Evolutionary conservation across 2,797 vertebrate species (phyloP).

Genomic region (Remorina albescens): DNA sequence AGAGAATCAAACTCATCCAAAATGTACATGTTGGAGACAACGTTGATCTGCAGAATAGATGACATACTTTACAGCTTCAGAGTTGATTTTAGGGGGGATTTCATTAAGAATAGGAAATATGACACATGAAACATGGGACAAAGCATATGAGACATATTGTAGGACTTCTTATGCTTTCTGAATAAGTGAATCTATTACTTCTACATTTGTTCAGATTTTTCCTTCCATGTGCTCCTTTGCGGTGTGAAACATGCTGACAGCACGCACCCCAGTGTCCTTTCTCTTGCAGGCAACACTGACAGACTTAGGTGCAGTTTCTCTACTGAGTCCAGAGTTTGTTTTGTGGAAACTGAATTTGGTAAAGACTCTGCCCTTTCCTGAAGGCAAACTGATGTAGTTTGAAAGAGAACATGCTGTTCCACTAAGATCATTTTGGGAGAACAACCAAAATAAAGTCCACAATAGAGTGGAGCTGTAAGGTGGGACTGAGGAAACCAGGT

Average conservation of each 20-base stretch:
- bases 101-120: not conserved
- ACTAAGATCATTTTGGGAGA: not conserved
- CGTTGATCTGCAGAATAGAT: slow-evolving; percentile 1
- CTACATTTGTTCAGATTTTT: slow-evolving; percentile 17
- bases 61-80: slow-evolving; percentile 8
- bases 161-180: not conserved
- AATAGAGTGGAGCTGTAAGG: slow-evolving; percentile 17
- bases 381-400: not conserved
- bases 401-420: not conserved
- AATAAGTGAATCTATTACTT: not conserved
- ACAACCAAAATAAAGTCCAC: slow-evolving; percentile 1
- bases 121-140: not conserved
- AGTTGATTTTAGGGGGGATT: slow-evolving; percentile 2
- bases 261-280: not conserved
- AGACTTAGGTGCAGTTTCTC: not conserved
- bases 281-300: not conserved
- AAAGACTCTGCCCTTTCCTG: not conserved
- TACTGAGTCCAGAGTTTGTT: too few species aligned
- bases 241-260: not conserved
- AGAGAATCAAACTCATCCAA: slow-evolving; percentile 2
- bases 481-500: not conserved
- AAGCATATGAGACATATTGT: not conserved
- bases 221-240: not conserved
- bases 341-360: not conserved
- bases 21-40: slow-evolving; percentile 23